Conservation (phyloP, 2,888 invertebrate genomes). For the Dolichomitus sp. region DNA sequence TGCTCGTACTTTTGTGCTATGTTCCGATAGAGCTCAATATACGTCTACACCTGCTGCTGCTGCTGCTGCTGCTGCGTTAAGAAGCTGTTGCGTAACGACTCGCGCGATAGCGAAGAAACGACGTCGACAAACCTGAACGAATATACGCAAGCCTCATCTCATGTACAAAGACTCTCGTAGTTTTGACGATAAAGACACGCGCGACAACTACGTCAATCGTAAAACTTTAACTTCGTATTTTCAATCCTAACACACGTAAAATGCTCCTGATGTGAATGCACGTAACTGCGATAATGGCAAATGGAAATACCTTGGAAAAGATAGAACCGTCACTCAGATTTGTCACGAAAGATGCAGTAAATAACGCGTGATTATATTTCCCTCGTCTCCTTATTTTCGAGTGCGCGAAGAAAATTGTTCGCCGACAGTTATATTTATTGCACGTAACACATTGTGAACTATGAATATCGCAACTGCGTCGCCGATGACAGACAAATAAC, state of each 20-base stretch:
- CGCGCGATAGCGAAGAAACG: background rate
- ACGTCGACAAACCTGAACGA: constrained; percentile 24
- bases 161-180: background rate
- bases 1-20: background rate
- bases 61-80: constrained; percentile 27
- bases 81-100: constrained; percentile 45
- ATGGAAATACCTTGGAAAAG: background rate
- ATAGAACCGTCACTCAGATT: background rate
- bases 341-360: background rate
- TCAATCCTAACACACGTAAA: background rate
- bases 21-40: constrained; percentile 3
- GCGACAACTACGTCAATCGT: constrained; percentile 13
- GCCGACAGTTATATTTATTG: background rate
- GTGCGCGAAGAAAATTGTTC: background rate
- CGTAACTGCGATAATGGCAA: background rate
- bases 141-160: background rate
- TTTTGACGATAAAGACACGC: background rate
- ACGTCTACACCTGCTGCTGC: constrained; percentile 20
- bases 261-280: background rate
- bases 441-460: background rate
- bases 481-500: constrained; percentile 1
- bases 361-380: background rate
- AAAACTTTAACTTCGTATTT: background rate
- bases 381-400: background rate
- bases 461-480: constrained; percentile 6